Evolutionary conservation across 2,797 vertebrate species (phyloP).

Genomic region (Nothura maculosa): DNA sequence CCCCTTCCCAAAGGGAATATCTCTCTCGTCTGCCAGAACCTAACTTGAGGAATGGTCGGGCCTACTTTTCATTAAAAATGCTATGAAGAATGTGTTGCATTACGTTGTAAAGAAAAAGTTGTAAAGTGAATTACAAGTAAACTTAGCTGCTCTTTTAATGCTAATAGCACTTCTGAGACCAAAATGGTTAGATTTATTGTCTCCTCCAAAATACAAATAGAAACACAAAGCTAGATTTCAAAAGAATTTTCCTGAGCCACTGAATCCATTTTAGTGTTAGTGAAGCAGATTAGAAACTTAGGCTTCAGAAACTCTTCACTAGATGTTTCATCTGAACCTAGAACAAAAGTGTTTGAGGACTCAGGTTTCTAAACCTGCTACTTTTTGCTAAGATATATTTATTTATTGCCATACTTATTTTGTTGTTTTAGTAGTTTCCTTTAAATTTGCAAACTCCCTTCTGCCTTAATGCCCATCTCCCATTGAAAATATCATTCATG

Average conservation of each 20-base stretch:
- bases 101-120: not conserved
- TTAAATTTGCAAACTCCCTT: not conserved
- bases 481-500: not conserved
- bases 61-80: not conserved
- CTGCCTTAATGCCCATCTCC: not conserved
- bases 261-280: not conserved
- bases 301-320: not conserved
- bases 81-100: not conserved
- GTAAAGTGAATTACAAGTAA: not conserved
- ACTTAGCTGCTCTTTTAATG: not conserved
- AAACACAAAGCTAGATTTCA: not conserved
- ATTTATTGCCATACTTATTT: not conserved
- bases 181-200: not conserved
- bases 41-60: not conserved
- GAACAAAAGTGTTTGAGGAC: not conserved
- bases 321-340: not conserved
- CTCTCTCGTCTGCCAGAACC: not conserved
- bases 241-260: not conserved
- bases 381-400: not conserved
- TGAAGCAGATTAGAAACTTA: not conserved
- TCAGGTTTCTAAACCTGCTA: not conserved
- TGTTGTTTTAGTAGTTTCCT: not conserved
- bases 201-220: not conserved
- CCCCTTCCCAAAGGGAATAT: fast-evolving
- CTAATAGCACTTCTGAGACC: not conserved